Evolutionary conservation across 1,140 invertebrate genomes (phyloP).

Genomic region (Oscheius sp.): DNA sequence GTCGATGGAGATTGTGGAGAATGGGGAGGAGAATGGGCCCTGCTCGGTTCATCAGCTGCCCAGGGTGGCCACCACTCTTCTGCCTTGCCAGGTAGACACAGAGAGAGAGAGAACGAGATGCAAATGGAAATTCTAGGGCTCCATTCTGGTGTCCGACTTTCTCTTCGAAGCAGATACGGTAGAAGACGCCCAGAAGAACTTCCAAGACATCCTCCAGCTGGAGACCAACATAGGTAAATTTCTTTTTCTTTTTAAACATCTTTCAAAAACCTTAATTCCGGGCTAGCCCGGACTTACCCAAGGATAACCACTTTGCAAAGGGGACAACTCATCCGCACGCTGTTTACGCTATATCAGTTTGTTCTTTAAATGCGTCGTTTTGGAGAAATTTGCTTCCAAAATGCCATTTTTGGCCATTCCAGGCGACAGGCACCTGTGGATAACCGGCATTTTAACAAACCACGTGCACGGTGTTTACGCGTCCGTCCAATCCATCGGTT

Average conservation of each 20-base stretch:
- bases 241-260: too few relatives aligned
- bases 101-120: too few relatives aligned
- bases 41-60: constrained; percentile 41
- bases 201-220: constrained; percentile 30
- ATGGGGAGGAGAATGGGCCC: constrained; percentile 24
- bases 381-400: too few relatives aligned
- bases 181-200: constrained; percentile 39
- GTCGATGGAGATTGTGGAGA: constrained; percentile 41
- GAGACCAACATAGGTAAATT: constrained; percentile 20
- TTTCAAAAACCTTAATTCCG: not conserved
- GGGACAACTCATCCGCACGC: too few relatives aligned
- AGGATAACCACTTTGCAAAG: not conserved
- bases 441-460: too few relatives aligned
- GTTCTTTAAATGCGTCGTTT: too few relatives aligned
- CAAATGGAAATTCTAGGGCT: not conserved
- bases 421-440: too few relatives aligned
- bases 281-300: not conserved
- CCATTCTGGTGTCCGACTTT: constrained; percentile 26
- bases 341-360: too few relatives aligned
- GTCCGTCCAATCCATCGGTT: too few relatives aligned
- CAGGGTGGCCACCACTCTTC: constrained; percentile 6
- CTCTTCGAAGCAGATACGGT: constrained; percentile 37
- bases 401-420: too few relatives aligned
- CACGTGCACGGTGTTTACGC: too few relatives aligned
- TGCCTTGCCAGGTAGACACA: too few relatives aligned